Evolutionary conservation across 1,140 invertebrate species (phyloP).

Genomic region (Saxidomus purpurata): DNA sequence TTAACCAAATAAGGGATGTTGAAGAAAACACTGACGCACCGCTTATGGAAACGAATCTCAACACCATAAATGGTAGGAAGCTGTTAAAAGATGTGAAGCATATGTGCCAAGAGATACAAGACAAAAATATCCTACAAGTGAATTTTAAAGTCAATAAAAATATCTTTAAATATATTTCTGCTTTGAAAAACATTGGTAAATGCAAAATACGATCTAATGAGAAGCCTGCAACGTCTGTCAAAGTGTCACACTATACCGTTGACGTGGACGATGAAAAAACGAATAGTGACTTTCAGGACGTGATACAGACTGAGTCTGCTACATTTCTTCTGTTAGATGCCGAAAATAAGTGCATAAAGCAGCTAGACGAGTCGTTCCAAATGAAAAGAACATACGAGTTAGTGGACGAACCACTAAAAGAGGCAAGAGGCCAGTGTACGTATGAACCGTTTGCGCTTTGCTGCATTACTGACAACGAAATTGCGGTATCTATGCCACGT

Average conservation of each 20-base stretch:
- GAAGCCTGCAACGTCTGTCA: neutral
- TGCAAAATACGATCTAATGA: neutral
- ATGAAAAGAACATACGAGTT: neutral
- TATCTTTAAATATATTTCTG: slow-evolving; percentile 5
- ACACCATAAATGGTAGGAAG: neutral
- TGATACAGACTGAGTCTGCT: neutral
- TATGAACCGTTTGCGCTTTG: slow-evolving; percentile 39
- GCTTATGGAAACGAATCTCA: neutral
- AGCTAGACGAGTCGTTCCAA: neutral
- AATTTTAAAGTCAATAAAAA: slow-evolving; percentile 8
- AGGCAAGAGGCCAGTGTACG: neutral
- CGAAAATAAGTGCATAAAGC: slow-evolving; percentile 26
- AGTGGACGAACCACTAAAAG: neutral
- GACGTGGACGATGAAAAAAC: neutral
- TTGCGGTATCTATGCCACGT: slow-evolving; percentile 11
- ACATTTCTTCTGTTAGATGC: slow-evolving; percentile 29
- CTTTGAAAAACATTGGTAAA: slow-evolving; percentile 17
- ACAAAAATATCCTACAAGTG: neutral
- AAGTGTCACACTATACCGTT: neutral
- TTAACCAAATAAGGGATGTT: neutral
- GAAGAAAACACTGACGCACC: neutral
- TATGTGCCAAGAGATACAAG: neutral
- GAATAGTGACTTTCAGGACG: neutral
- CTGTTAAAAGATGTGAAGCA: neutral
- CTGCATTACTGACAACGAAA: neutral